phyloP scores from a whole-genome alignment of 2,888 invertebrate genomes.

The Eupithecia dodoneata region DNA sequence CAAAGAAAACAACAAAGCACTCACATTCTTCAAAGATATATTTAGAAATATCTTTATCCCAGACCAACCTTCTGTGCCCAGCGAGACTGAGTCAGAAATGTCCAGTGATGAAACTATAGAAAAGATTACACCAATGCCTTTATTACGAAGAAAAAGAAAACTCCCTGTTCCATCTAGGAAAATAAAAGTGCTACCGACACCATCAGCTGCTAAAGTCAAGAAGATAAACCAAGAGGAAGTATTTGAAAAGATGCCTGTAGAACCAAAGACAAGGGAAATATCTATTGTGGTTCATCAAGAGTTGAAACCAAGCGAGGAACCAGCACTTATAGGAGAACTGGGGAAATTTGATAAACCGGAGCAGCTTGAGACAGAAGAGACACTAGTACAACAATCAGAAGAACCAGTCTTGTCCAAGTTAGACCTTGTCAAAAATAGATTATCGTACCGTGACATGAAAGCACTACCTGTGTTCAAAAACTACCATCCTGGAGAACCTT shows the following conservation, averaged over 20 bases:
- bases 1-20: slow-evolving; percentile 70
- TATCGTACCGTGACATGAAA: slow-evolving; percentile 88
- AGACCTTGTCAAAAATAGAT: slow-evolving; percentile 87
- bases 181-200: slow-evolving; percentile 53
- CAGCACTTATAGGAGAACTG: slow-evolving; percentile 72
- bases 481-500: slow-evolving; percentile 92
- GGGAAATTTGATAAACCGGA: slow-evolving; percentile 71
- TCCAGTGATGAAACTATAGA: slow-evolving; percentile 71
- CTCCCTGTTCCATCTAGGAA: slow-evolving; percentile 67
- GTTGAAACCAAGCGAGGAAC: slow-evolving; percentile 62
- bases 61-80: slow-evolving; percentile 58
- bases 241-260: slow-evolving; percentile 70
- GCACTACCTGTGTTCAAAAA: slow-evolving; percentile 92
- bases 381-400: slow-evolving; percentile 51
- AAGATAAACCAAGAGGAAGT: slow-evolving; percentile 70
- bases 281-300: slow-evolving; percentile 72
- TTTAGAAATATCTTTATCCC: slow-evolving; percentile 61
- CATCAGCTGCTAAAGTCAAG: slow-evolving; percentile 60
- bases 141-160: slow-evolving; percentile 70
- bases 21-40: slow-evolving; percentile 66
- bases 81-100: slow-evolving; percentile 76
- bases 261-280: slow-evolving; percentile 70
- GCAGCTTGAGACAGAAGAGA: slow-evolving; percentile 52
- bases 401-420: slow-evolving; percentile 84
- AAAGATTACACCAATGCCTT: slow-evolving; percentile 50